Percentiles rank a stretch among this genome's conserved stretches.
These are phyloP conservation scores for Hetaerina americana DNA, from an alignment of 1,140 invertebrate genomes.

Conservation along the genomic window DNA sequence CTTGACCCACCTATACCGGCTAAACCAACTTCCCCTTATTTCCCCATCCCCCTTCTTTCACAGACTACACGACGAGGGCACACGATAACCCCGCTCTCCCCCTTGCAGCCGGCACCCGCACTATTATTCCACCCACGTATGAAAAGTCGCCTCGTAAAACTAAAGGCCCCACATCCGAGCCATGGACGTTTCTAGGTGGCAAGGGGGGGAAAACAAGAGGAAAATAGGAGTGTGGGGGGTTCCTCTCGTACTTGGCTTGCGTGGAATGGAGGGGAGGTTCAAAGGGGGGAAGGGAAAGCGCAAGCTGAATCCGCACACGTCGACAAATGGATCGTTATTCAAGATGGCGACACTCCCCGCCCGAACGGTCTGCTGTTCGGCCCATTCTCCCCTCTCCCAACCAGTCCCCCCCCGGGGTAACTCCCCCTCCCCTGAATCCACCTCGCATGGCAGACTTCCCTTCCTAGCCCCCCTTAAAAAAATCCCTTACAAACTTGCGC, in stretches of 20 bases:
- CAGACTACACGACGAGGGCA: too few species aligned
- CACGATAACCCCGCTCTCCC: neutral
- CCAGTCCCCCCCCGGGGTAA: neutral
- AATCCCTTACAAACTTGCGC: neutral
- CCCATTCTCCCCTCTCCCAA: neutral
- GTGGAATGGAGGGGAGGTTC: neutral
- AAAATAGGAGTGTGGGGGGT: too few species aligned
- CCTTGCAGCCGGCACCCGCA: neutral
- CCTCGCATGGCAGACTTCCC: neutral
- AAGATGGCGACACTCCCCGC: conserved; percentile 4
- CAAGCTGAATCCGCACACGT: neutral
- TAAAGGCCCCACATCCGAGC: too few species aligned
- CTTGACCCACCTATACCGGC: too few species aligned
- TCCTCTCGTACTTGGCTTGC: too few species aligned
- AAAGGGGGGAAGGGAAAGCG: neutral
- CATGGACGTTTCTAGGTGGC: too few species aligned
- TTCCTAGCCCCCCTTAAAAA: neutral
- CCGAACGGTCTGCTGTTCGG: neutral
- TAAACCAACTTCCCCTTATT: too few species aligned
- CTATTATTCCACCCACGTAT: neutral
- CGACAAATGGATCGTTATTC: conserved; percentile 3
- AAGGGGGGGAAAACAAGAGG: too few species aligned
- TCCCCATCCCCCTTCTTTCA: too few species aligned
- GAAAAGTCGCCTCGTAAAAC: neutral
- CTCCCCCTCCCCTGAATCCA: neutral